Percentiles rank a stretch among this genome's conserved stretches.
These are phyloP conservation scores for Campoletis sonorensis DNA, from an alignment of 1,140 invertebrate species.

Conservation along the genomic window DNA sequence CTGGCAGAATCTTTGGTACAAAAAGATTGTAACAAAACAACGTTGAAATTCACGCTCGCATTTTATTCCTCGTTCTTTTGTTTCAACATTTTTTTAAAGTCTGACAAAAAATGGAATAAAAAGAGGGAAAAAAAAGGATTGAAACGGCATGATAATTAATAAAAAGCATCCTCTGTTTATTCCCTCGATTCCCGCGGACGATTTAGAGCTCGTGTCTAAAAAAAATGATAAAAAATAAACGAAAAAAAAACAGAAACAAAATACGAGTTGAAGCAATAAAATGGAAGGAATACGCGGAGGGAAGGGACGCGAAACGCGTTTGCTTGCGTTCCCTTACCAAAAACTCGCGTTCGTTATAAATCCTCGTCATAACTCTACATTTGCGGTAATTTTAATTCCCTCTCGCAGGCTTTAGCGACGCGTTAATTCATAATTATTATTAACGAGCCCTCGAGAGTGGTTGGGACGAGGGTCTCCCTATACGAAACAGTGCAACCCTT, in stretches of 20 bases:
- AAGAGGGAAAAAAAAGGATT: neutral
- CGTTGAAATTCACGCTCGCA: neutral
- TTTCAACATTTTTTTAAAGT: neutral
- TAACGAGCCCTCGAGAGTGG: constrained; percentile 63
- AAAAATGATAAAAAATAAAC: neutral
- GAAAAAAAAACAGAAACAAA: neutral
- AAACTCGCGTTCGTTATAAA: constrained; percentile 62
- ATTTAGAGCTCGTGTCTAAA: constrained; percentile 30
- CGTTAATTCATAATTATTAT: constrained; percentile 75
- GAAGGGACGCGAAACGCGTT: constrained; percentile 8
- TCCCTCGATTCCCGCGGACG: constrained; percentile 34
- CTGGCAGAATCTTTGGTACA: neutral
- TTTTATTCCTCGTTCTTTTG: neutral
- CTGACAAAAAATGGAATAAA: neutral
- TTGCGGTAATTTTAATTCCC: constrained; percentile 73
- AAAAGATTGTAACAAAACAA: neutral
- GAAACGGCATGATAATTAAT: constrained; percentile 12
- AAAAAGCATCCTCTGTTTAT: constrained; percentile 35
- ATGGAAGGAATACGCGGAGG: neutral
- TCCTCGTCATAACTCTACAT: constrained; percentile 70
- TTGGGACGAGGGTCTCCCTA: constrained; percentile 31
- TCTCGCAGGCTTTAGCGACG: constrained; percentile 61
- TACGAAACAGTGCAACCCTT: constrained; percentile 42
- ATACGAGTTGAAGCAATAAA: constrained; percentile 8
- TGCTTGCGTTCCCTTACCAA: neutral